Conservation (phyloP, 2,797 vertebrate genomes). For the Danio albolineatus region DNA sequence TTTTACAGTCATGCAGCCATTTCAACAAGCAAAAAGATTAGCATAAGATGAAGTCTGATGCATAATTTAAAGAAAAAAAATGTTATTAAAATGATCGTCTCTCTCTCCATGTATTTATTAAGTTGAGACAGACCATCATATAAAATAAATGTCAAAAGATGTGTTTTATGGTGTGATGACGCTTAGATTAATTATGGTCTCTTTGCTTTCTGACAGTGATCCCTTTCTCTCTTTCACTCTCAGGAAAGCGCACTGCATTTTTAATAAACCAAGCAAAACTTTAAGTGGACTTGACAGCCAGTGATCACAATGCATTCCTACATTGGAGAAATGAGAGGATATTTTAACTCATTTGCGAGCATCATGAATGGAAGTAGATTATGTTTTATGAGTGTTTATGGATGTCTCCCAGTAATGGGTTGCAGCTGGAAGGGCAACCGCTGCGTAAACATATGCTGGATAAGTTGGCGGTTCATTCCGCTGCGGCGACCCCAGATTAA, state of each 20-base stretch:
- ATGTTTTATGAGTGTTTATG: no score
- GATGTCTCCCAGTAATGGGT: no score
- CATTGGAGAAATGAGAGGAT: not conserved
- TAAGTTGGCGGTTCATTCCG: no score
- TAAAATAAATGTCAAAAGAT: slow-evolving; percentile 13
- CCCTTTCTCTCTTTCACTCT: slow-evolving; percentile 17
- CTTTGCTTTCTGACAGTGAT: slow-evolving; percentile 23
- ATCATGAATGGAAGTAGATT: not conserved
- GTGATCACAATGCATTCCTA: not conserved
- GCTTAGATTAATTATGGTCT: slow-evolving; percentile 8
- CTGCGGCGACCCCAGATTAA: no score
- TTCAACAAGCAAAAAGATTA: not conserved
- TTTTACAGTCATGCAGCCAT: not conserved
- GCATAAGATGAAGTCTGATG: not conserved
- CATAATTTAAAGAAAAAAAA: not conserved
- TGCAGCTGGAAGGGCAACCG: no score
- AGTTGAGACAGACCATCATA: slow-evolving; percentile 17
- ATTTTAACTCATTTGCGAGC: not conserved
- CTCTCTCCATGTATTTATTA: slow-evolving; percentile 2
- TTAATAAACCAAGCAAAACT: not conserved
- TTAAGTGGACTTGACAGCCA: not conserved
- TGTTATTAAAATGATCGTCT: not conserved
- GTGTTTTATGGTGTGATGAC: slow-evolving; percentile 23
- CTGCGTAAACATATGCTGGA: no score
- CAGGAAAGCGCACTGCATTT: not conserved